A percentile compares a stretch with the other conserved stretches of the same genome.
Evolutionary conservation across 2,888 invertebrate species (phyloP).

Genomic region (Acanthosepion esculentum): DNA sequence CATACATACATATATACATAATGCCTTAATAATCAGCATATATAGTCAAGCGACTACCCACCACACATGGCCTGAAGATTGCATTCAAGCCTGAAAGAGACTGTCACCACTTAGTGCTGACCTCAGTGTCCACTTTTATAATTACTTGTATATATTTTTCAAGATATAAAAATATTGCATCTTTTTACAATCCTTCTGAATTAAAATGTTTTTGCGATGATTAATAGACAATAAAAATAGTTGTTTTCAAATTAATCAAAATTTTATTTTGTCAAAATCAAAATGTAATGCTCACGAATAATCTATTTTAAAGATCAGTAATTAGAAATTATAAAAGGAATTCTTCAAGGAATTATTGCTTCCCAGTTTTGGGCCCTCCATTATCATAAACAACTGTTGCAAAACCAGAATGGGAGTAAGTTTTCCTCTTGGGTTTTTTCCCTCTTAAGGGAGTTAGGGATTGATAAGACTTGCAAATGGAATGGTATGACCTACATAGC

Average conservation of each 20-base stretch:
- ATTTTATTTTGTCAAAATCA: background rate
- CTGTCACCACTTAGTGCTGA: no score
- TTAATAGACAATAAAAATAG: background rate
- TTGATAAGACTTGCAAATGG: background rate
- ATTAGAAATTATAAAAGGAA: background rate
- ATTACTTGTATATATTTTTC: no score
- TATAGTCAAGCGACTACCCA: no score
- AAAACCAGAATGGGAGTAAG: background rate
- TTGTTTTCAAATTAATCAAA: background rate
- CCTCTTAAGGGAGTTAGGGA: background rate
- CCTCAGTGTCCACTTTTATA: no score
- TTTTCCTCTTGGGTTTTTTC: background rate
- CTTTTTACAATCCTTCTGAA: no score
- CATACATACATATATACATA: no score
- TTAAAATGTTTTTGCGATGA: background rate
- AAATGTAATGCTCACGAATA: background rate
- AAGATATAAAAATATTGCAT: no score
- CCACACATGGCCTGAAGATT: no score
- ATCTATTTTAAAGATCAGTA: background rate
- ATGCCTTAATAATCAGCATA: no score
- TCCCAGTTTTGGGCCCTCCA: background rate
- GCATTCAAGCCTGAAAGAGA: no score
- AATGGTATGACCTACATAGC: conserved; percentile 33
- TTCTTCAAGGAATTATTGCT: background rate
- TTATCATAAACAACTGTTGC: background rate